phyloP scores from a whole-genome alignment of 2,797 vertebrate genomes.

The Alcedo atthis region DNA sequence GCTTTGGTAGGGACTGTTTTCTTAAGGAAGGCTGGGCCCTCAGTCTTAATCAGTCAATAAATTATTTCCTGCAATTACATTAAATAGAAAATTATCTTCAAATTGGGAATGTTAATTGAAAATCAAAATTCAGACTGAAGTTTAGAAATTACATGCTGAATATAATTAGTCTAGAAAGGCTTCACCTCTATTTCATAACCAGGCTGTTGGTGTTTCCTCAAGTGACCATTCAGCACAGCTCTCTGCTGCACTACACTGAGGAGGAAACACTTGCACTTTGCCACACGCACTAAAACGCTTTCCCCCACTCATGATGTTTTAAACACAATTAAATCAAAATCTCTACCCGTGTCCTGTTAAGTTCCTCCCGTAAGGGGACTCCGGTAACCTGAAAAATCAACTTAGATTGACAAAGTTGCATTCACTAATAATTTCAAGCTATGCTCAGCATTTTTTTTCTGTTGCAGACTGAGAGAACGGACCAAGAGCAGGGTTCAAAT shows the following conservation, averaged over 20 bases:
- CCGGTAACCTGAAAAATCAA: not conserved
- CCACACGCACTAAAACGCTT: conserved; percentile 19
- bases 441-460: not conserved
- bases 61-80: conserved; percentile 97
- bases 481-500: not conserved
- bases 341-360: not conserved
- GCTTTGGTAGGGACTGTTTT: conserved; percentile 82
- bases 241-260: conserved; percentile 76
- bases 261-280: conserved; percentile 83
- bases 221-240: conserved; percentile 77
- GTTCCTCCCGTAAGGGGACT: not conserved
- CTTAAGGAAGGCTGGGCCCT: conserved; percentile 86
- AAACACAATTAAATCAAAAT: not conserved
- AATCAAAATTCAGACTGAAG: conserved; percentile 94
- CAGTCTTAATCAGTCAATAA: conserved; percentile 95
- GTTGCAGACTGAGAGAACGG: not conserved
- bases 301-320: not conserved
- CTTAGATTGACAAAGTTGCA: not conserved
- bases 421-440: not conserved
- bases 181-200: conserved; percentile 80
- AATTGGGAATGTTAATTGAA: conserved; percentile 94
- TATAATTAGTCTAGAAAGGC: conserved; percentile 84
- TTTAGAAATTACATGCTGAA: conserved; percentile 86
- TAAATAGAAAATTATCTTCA: conserved; percentile 91
- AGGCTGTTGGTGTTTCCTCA: conserved; percentile 79